A percentile compares a stretch with the other conserved stretches of the same genome.
phyloP scores from a whole-genome alignment of 92 coral and sea anemone species.

The Chrysogorgia sp. region DNA sequence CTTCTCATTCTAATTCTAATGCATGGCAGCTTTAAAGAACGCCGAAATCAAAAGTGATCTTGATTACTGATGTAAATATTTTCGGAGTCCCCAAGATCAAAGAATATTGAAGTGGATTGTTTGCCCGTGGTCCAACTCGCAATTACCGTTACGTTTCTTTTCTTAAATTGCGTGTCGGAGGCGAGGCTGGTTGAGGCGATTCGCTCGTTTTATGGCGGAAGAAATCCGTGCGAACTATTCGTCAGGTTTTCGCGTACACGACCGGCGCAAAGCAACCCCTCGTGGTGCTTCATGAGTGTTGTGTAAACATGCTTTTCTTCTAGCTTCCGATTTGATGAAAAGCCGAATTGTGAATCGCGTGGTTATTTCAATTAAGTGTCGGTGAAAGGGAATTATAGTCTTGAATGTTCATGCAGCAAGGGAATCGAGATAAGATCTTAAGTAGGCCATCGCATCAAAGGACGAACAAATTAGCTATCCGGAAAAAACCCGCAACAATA shows the following conservation, averaged over 20 bases:
- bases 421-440: conserved; percentile 31
- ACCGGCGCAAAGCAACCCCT: conserved; percentile 4
- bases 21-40: conserved; percentile 29
- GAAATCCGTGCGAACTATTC: neutral
- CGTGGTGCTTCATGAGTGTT: conserved; percentile 17
- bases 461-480: conserved; percentile 25
- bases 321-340: conserved; percentile 43
- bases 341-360: conserved; percentile 15
- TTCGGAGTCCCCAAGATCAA: conserved; percentile 30
- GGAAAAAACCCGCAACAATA: neutral
- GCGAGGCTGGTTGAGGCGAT: neutral
- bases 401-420: neutral
- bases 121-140: neutral
- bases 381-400: conserved; percentile 28
- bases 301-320: conserved; percentile 32
- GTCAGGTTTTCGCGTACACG: neutral
- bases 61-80: conserved; percentile 47
- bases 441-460: conserved; percentile 20
- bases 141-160: neutral
- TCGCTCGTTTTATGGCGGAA: neutral
- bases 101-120: conserved; percentile 31
- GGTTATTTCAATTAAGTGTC: conserved; percentile 34
- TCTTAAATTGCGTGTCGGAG: neutral
- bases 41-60: conserved; percentile 47
- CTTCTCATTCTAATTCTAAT: conserved; percentile 33